phyloP scores from a whole-genome alignment of 2,797 vertebrate species.

The Alauda arvensis region DNA sequence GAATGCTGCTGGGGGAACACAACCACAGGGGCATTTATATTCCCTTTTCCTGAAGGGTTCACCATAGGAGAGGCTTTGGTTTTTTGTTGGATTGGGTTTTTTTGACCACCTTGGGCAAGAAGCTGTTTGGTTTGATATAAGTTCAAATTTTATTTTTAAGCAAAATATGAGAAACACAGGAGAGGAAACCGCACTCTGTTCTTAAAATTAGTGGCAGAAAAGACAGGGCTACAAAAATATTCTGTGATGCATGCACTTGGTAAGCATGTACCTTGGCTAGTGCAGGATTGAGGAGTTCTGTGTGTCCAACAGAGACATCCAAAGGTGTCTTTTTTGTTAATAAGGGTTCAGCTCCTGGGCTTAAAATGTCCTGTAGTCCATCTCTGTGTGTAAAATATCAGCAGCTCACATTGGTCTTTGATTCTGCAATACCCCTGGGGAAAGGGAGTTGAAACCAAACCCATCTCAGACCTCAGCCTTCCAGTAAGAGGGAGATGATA shows the following conservation, averaged over 20 bases:
- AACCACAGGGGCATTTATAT: background rate
- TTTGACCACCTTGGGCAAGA: background rate
- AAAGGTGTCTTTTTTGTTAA: background rate
- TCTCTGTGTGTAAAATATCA: background rate
- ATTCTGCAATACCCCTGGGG: background rate
- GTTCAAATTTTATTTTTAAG: constrained; percentile 36
- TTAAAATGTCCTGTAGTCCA: background rate
- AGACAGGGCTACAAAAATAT: background rate
- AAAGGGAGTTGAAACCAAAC: background rate
- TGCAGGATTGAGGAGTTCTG: background rate
- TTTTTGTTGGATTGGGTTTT: too few relatives aligned
- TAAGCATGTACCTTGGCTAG: background rate
- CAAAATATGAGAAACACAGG: constrained; percentile 2
- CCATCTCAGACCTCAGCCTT: background rate
- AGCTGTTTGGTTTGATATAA: constrained; percentile 10
- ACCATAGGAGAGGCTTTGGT: background rate
- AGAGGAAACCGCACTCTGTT: constrained; percentile 13
- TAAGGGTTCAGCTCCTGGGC: background rate
- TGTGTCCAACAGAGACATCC: background rate
- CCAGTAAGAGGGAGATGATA: background rate
- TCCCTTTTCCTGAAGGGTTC: background rate
- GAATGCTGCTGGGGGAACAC: background rate
- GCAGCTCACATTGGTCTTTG: background rate
- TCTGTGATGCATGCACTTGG: fast-evolving
- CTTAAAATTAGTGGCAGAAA: constrained; percentile 30